These are phyloP conservation scores for Lasioglossum baleicum DNA, from an alignment of 1,140 invertebrate species.

Conservation along the genomic window DNA sequence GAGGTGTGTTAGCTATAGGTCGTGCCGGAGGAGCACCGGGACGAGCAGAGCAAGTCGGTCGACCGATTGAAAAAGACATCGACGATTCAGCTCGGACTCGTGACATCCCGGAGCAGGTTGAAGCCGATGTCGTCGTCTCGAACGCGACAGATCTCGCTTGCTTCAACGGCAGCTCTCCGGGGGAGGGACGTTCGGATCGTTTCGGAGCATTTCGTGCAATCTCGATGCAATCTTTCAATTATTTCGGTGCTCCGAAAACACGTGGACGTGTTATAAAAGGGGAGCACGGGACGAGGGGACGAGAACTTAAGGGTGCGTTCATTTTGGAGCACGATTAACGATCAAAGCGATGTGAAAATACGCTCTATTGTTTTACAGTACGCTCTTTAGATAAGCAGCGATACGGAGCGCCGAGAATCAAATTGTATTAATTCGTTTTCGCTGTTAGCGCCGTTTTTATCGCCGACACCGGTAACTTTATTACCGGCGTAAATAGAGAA, in stretches of 20 bases:
- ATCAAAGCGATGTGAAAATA: slow-evolving; percentile 39
- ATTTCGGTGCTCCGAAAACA: slow-evolving; percentile 51
- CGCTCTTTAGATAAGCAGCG: too few relatives aligned
- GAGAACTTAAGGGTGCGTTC: slow-evolving; percentile 40
- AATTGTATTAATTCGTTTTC: too few relatives aligned
- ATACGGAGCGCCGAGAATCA: too few relatives aligned
- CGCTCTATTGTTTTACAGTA: slow-evolving; percentile 37
- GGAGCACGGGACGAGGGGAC: not conserved
- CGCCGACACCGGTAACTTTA: too few relatives aligned
- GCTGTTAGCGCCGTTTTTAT: too few relatives aligned
- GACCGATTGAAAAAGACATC: slow-evolving; percentile 46
- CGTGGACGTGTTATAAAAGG: slow-evolving; percentile 29
- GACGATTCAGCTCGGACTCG: slow-evolving; percentile 14
- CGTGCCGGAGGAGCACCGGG: not conserved
- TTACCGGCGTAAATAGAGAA: too few relatives aligned
- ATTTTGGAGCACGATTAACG: too few relatives aligned
- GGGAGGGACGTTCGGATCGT: too few relatives aligned
- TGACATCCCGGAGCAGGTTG: slow-evolving; percentile 38
- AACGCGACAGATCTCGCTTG: not conserved
- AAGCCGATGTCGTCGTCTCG: slow-evolving; percentile 30
- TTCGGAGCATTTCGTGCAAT: not conserved
- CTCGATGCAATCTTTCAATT: slow-evolving; percentile 47
- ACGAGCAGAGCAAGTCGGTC: slow-evolving; percentile 40
- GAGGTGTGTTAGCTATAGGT: not conserved
- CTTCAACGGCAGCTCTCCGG: too few relatives aligned